phyloP scores from a whole-genome alignment of 2,888 invertebrate species.

The Portevinia maculata region DNA sequence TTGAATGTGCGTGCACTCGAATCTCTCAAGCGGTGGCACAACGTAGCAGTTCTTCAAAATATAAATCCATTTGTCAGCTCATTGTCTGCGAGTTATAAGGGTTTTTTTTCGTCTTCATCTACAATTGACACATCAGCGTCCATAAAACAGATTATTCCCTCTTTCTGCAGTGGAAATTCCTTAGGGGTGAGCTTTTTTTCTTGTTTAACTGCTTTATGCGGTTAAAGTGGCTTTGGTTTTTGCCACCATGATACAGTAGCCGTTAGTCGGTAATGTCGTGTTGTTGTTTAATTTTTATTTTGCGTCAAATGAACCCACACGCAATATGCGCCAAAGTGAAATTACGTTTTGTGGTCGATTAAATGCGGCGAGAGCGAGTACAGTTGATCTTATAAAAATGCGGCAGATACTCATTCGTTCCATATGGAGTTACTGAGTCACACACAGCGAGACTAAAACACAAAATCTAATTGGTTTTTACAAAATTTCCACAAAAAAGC shows the following conservation, averaged over 20 bases:
- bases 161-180: constrained; percentile 47
- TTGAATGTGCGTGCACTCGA: constrained; percentile 50
- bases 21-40: constrained; percentile 32
- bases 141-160: constrained; percentile 33
- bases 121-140: constrained; percentile 47
- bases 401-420: constrained; percentile 35
- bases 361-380: constrained; percentile 53
- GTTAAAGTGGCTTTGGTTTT: constrained; percentile 49
- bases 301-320: constrained; percentile 49
- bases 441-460: constrained; percentile 21
- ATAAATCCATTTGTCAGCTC: constrained; percentile 40
- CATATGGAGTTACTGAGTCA: constrained; percentile 37
- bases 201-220: constrained; percentile 32
- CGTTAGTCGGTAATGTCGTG: constrained; percentile 18
- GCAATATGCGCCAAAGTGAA: constrained; percentile 58
- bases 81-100: constrained; percentile 34
- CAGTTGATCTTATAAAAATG: constrained; percentile 66
- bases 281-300: constrained; percentile 42
- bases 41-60: constrained; percentile 23
- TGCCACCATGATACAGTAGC: constrained; percentile 60
- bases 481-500: constrained; percentile 25
- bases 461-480: constrained; percentile 56
- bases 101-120: constrained; percentile 16
- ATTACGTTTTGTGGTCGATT: constrained; percentile 71
- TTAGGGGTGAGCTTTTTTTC: constrained; percentile 39